phyloP scores from a whole-genome alignment of 2,797 vertebrate genomes.

The Brachymystax lenok region DNA sequence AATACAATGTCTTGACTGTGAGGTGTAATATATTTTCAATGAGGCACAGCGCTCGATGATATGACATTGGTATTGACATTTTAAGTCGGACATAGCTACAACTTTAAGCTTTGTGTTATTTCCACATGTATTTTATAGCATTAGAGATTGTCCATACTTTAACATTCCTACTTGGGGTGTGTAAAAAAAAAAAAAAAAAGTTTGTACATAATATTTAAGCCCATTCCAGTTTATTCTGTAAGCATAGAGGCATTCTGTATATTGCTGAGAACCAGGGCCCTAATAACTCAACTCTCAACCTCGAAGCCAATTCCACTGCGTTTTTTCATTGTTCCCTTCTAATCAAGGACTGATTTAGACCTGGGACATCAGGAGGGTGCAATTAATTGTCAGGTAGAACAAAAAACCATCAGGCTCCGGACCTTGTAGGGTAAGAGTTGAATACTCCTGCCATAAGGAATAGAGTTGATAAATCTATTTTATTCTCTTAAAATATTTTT shows the following conservation, averaged over 20 bases:
- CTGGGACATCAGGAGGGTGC: too few relatives aligned
- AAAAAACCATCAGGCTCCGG: too few relatives aligned
- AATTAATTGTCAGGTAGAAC: too few relatives aligned
- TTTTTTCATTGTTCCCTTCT: too few relatives aligned
- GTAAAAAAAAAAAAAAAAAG: neutral
- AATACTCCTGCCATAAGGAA: neutral
- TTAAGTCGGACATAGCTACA: neutral
- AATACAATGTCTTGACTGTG: neutral
- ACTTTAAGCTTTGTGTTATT: neutral
- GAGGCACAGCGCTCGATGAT: neutral
- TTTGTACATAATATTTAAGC: conserved; percentile 21
- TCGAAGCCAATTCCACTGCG: too few relatives aligned
- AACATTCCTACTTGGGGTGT: conserved; percentile 8
- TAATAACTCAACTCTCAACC: too few relatives aligned
- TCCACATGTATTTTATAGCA: neutral
- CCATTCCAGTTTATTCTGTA: conserved; percentile 36
- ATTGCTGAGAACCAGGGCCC: conserved; percentile 16
- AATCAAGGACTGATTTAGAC: too few relatives aligned
- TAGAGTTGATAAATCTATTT: conserved; percentile 12
- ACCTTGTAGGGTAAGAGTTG: too few relatives aligned
- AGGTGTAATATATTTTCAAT: neutral
- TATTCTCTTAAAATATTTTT: neutral
- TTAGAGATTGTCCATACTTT: neutral
- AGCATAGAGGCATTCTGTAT: conserved; percentile 9
- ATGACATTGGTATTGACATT: neutral